phyloP scores from a whole-genome alignment of 2,797 vertebrate species.

The Cyclura pinguis region DNA sequence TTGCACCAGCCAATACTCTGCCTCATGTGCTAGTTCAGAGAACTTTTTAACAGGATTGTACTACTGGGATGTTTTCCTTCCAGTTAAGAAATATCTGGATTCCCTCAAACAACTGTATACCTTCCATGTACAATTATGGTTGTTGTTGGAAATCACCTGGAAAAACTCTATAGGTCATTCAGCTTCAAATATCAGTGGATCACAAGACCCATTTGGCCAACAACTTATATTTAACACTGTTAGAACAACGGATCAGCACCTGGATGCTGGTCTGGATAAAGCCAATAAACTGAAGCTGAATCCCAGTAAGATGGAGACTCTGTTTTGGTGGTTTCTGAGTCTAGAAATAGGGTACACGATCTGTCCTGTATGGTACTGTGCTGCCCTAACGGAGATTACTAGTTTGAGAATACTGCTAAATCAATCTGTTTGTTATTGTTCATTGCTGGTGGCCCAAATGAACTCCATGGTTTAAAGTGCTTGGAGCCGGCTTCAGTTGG shows the following conservation, averaged over 20 bases:
- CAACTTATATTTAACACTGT: background rate
- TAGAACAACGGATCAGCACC: too few species aligned
- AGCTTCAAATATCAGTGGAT: slow-evolving; percentile 14
- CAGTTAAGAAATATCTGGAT: slow-evolving; percentile 11
- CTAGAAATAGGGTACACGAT: background rate
- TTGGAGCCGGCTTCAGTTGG: too few species aligned
- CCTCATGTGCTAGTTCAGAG: background rate
- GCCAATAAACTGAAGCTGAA: too few species aligned
- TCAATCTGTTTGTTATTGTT: too few species aligned
- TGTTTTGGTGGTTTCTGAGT: too few species aligned
- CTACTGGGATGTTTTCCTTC: background rate
- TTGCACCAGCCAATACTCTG: background rate
- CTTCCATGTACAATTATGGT: slow-evolving; percentile 5
- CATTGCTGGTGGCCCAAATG: too few species aligned
- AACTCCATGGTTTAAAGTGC: too few species aligned
- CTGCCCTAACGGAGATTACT: too few species aligned
- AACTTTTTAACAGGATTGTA: background rate
- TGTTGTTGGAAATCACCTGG: background rate
- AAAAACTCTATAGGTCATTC: slow-evolving; percentile 19
- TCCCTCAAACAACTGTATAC: slow-evolving; percentile 1
- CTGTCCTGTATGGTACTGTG: too few species aligned
- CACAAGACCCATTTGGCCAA: slow-evolving; percentile 4
- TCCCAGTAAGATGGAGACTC: too few species aligned
- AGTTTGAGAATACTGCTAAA: too few species aligned
- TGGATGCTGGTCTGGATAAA: too few species aligned